Base-by-base conservation (phyloP, 2,888 invertebrate species). In the Melitaea athalia region DNA sequence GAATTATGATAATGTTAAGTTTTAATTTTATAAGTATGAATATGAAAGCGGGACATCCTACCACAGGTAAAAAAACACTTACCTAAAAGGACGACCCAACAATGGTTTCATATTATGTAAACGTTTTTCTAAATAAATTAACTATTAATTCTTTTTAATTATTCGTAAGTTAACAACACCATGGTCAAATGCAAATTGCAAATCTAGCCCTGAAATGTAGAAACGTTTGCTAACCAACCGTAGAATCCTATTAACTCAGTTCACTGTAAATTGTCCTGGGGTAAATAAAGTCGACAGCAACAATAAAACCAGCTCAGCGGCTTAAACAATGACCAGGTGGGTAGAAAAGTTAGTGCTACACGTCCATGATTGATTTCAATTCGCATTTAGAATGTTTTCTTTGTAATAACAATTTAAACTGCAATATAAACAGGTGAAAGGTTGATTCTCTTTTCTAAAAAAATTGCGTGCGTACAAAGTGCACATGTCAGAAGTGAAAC, bases 171-270 rank as follows among this genome's bases (percentile, higher is more conserved):
- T 14, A 4, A 47, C 47, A 14, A n/a, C 12, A 47, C 14, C n/a
- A 14, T 38, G 38, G 38, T 7, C 38, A 38, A 38, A 49, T 12
- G 31, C 59, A 49, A 10, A 31, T n/a, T 5, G 14, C 17, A 42
- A 50, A 42, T n/a, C 53, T 42, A 57, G 53, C 43, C 62, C 47
- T 65, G 64, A 66, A 65, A 62, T 68, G 59, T 59, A 57, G 62
- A 53, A 63, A 63, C 64, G 64, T 59, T 70, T 66, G 67, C 66
- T 85, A 80, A 77, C 84, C 81, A 79, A 65, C 64, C 64, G 71
- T 69, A 60, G 61, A 69, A 71, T 72, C 67, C 67, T 72, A 71
- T 72, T 72, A 71, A 69, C 64, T 64, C 67, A 53, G 69, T 55
- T 59, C 71, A 68, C 70, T 70, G 68, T 74, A 75, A 75, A 75